Evolutionary conservation across 2,797 vertebrate genomes (phyloP).

Genomic region (Hippopotamyrus pictus): DNA sequence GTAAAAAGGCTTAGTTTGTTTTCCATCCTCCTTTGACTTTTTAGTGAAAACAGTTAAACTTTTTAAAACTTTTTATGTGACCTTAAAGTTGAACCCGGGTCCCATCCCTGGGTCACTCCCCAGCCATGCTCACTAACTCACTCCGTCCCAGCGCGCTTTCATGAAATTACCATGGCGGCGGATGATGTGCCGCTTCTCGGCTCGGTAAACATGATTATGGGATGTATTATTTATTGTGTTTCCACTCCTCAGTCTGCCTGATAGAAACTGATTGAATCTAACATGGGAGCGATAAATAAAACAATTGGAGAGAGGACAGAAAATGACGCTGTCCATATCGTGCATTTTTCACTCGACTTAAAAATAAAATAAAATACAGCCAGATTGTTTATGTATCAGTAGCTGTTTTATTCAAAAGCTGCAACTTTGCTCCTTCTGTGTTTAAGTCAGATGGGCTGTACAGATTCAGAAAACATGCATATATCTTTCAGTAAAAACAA

Average conservation of each 20-base stretch:
- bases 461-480: neutral
- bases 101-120: neutral
- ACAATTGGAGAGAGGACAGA: neutral
- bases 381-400: neutral
- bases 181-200: neutral
- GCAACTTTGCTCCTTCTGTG: neutral
- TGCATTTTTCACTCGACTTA: neutral
- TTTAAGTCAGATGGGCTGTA: neutral
- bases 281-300: slow-evolving; percentile 26
- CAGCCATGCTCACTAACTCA: neutral
- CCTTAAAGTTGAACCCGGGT: neutral
- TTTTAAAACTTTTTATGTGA: neutral
- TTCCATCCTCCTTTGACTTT: neutral
- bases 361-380: neutral
- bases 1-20: neutral
- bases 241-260: neutral
- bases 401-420: neutral
- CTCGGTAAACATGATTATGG: slow-evolving; percentile 7
- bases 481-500: neutral
- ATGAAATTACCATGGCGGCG: neutral
- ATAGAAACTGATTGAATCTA: slow-evolving; percentile 22
- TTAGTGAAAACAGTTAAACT: neutral
- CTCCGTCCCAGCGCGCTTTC: neutral
- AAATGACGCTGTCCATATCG: neutral
- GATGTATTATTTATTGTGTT: slow-evolving; percentile 18